Conservation (phyloP, 2,888 invertebrate species). For the Achlya flavicornis region DNA sequence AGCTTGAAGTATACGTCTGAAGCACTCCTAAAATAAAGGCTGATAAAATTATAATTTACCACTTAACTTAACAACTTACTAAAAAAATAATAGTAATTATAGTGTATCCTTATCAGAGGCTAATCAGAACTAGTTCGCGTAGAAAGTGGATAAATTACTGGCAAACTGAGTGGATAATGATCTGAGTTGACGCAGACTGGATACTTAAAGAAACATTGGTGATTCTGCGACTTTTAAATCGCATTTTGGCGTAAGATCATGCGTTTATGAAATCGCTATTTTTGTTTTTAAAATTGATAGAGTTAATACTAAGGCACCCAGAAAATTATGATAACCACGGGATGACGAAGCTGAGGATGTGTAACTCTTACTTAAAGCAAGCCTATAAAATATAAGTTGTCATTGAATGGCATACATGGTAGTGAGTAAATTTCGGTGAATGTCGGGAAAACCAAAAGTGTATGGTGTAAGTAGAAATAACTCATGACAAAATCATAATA, state of each 20-base stretch:
- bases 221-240: not conserved
- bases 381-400: too few relatives aligned
- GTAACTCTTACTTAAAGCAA: too few relatives aligned
- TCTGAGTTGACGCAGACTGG: not conserved
- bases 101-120: not conserved
- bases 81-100: not conserved
- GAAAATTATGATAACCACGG: too few relatives aligned
- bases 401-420: too few relatives aligned
- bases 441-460: too few relatives aligned
- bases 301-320: too few relatives aligned
- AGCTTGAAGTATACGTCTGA: not conserved
- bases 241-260: not conserved
- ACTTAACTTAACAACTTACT: not conserved
- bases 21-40: not conserved
- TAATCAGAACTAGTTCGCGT: conserved; percentile 5
- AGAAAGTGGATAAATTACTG: conserved; percentile 6
- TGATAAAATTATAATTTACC: not conserved
- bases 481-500: too few relatives aligned
- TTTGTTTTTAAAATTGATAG: not conserved
- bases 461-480: too few relatives aligned
- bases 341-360: too few relatives aligned
- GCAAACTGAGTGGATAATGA: conserved; percentile 7
- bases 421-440: too few relatives aligned
- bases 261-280: not conserved
- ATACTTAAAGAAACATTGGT: not conserved